Conservation (phyloP, 1,140 invertebrate species). For the Bombus consobrinus region DNA sequence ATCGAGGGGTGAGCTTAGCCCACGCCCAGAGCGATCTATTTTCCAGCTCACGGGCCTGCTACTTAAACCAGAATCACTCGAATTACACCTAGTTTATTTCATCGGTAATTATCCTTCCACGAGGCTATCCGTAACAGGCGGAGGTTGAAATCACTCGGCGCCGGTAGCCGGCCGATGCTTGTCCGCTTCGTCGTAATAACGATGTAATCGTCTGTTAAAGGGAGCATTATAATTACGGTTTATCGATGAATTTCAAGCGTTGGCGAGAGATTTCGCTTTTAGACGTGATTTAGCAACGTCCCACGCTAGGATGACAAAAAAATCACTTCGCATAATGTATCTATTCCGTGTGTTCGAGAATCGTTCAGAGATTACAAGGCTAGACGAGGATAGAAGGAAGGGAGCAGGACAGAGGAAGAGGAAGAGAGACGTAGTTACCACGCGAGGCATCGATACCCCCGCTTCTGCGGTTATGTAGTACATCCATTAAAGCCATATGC, state of each 20-base stretch:
- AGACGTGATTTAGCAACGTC: background rate
- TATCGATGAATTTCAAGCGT: slow-evolving; percentile 37
- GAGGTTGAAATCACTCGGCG: background rate
- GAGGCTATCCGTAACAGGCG: background rate
- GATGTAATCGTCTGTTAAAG: slow-evolving; percentile 49
- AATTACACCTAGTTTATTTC: slow-evolving; percentile 21
- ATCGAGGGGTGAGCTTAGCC: background rate
- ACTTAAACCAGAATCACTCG: slow-evolving; percentile 14
- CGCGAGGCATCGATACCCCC: slow-evolving; percentile 58
- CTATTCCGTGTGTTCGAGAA: slow-evolving; percentile 23
- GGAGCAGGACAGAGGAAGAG: background rate
- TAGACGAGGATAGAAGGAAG: background rate
- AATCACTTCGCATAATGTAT: slow-evolving; percentile 49
- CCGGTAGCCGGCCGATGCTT: slow-evolving; percentile 28
- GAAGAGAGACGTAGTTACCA: slow-evolving; percentile 11
- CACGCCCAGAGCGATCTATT: slow-evolving; percentile 18
- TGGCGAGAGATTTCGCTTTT: background rate
- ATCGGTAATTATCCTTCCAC: slow-evolving; percentile 29
- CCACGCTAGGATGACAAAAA: slow-evolving; percentile 19
- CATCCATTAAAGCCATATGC: slow-evolving; percentile 71
- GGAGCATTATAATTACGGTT: slow-evolving; percentile 50
- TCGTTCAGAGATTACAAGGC: slow-evolving; percentile 38
- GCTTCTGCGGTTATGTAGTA: slow-evolving; percentile 67
- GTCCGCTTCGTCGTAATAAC: slow-evolving; percentile 48
- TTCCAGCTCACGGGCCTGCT: slow-evolving; percentile 8